Base-by-base conservation (phyloP, 2,888 invertebrate genomes). In the Phrixothrix hirtus region DNA sequence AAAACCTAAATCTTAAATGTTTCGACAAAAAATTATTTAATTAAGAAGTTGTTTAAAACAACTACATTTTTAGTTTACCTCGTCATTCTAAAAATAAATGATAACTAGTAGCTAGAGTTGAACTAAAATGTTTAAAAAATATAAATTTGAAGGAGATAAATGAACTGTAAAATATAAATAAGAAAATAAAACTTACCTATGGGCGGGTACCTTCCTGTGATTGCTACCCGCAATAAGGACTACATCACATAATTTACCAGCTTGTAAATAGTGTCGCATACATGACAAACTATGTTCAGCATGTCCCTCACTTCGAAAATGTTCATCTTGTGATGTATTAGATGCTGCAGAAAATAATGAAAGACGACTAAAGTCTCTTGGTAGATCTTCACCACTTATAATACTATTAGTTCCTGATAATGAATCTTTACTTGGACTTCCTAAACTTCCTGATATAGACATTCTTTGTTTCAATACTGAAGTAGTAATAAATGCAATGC, bases 201-300 rank as follows among this genome's bases (percentile, higher is more conserved):
- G 77, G 11, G 76, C 76, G 26, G 71, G 66, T 14, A 77, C 70
- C 61, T 83, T 82, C 75, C 80, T 81, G 52, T 83, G 84, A 73
- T 78, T 79, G 59, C 76, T 78, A 71, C 88, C 92, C 55, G 91
- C 92, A 63, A 94, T 85, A 14, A 95, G 82, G 12, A 85, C 85
- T 38, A 95, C 89, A 79, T 95, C 95, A 71, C 92, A 93, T 42
- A 95, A 79, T 75, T 91, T 88, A 65, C 89, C 86, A 52, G 87
- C 85, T 69, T 88, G 85, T 59, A 89, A 83, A 78, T 92, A 93
- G 42, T 83, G 81, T 72, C 87, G 88, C 86, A 95, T 91, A 69
- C 88, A 87, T 62, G 84, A 85, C 42, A 95, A 79, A 67, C 92
- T 88, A 47, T 81, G 82, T 69, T 91, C 89, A 4, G 94, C 88